Conservation (phyloP, 1,140 invertebrate species). For the Drosophila trapezifrons region DNA sequence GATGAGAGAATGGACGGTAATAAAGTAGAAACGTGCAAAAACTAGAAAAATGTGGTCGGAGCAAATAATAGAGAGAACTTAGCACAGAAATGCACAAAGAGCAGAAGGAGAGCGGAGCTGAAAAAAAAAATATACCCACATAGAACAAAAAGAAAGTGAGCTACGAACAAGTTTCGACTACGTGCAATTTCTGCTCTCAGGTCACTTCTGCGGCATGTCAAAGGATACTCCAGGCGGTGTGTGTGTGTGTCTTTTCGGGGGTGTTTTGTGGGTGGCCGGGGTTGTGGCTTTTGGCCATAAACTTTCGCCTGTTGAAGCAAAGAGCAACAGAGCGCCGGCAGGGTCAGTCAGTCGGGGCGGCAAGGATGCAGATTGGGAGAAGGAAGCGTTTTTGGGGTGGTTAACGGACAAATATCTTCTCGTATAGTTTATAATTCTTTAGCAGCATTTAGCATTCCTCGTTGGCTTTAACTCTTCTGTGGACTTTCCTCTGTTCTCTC, state of each 20-base stretch:
- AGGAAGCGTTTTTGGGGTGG: constrained; percentile 9
- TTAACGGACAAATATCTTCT: constrained; percentile 31
- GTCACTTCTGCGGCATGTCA: constrained; percentile 58
- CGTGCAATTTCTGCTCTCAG: constrained; percentile 78
- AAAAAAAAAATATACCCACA: constrained; percentile 8
- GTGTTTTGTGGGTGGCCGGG: constrained; percentile 34
- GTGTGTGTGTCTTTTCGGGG: neutral
- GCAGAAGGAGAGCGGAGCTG: constrained; percentile 2
- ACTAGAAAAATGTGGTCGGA: constrained; percentile 78
- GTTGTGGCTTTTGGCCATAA: constrained; percentile 76
- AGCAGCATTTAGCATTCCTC: constrained; percentile 17
- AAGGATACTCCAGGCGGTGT: constrained; percentile 16
- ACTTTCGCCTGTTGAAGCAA: constrained; percentile 71
- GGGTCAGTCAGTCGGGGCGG: constrained; percentile 21
- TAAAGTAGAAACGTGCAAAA: constrained; percentile 82
- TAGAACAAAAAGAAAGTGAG: constrained; percentile 47
- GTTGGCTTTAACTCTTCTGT: constrained; percentile 2
- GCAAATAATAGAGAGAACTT: constrained; percentile 77
- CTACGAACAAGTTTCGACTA: constrained; percentile 70
- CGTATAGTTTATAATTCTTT: constrained; percentile 23
- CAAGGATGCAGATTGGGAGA: constrained; percentile 1
- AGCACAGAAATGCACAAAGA: constrained; percentile 71
- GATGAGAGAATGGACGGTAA: constrained; percentile 60
- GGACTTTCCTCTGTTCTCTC: constrained; percentile 3
- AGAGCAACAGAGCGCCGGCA: constrained; percentile 39